These are phyloP conservation scores for Acipenser oxyrinchus DNA, from an alignment of 2,797 vertebrate genomes.

Conservation along the genomic window DNA sequence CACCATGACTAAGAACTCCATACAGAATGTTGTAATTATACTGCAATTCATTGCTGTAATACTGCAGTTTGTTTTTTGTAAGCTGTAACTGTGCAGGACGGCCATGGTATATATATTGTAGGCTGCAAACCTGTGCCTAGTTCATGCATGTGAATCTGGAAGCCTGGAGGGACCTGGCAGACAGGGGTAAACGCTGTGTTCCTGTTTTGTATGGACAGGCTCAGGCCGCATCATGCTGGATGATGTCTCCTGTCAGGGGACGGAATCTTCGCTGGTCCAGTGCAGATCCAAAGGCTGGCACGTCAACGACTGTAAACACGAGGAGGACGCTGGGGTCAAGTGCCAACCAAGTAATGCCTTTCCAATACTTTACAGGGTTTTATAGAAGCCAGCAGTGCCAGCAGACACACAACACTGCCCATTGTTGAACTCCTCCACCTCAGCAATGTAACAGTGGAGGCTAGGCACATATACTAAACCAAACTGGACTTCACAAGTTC, in stretches of 20 bases:
- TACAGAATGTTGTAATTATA: too few species aligned
- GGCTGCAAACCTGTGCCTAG: too few species aligned
- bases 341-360: constrained; percentile 38
- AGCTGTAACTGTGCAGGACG: too few species aligned
- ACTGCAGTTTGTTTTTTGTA: too few species aligned
- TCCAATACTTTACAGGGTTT: not conserved
- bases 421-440: not conserved
- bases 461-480: not conserved
- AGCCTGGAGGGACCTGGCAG: too few species aligned
- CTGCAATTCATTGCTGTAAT: too few species aligned
- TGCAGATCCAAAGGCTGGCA: constrained; percentile 53
- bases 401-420: not conserved
- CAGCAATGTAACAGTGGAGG: not conserved
- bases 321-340: constrained; percentile 53
- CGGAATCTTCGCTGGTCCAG: constrained; percentile 41
- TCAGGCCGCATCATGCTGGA: constrained; percentile 57
- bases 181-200: too few species aligned
- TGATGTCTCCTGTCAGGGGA: constrained; percentile 50
- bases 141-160: too few species aligned
- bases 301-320: constrained; percentile 53
- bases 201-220: constrained; percentile 21
- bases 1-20: too few species aligned
- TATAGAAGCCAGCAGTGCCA: not conserved
- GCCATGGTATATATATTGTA: too few species aligned
- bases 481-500: too few species aligned